Evolutionary conservation across 2,888 invertebrate species (phyloP), one percentile per base, ranked within the genome.

Genomic region (Caenorhabditis sp.): DNA sequence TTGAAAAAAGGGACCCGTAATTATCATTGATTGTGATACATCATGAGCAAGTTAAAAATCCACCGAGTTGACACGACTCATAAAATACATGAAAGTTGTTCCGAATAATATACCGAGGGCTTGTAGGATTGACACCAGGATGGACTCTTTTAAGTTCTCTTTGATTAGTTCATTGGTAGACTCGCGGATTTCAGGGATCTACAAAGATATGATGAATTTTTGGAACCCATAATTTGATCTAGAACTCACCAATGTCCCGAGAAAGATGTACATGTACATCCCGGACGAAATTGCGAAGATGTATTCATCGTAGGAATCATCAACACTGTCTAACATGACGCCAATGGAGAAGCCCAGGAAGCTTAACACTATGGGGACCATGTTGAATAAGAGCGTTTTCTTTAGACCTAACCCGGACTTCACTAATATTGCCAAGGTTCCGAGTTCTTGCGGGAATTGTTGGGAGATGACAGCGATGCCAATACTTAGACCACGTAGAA

Each of bases 251-350:
- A 85, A 70, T 10, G 85, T 85, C 54, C 85, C 85, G 21, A 85
- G 71, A 60, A 85, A 85, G n/a, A 86, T 86, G 64, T 86, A 86
- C 66, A 84, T 76, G 68, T 86, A 86, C 86, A 86, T 86, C 58
- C 86, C 86, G 10, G 81, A 79, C 1, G 84, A 84, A n/a, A 86
- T 67, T 38, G 83, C 81, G 58, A 86, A 86, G 23, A 86, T 83
- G 62, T 83, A 83, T 27, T 79, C 77, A 65, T 86, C 86, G 66
- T 82, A 86, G 25, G 79, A 71, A 52, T 85, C 84, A 64, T 85
- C 80, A 10, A 85, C 74, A 63, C 76, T 76, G 59, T 83, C 83
- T 49, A 85, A 61, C 56, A 84, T 66, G 4, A 86, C 84, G 14
- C 86, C 86, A 49, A 80, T 67, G 1, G 71, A 76, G 60, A 86